Conservation (phyloP, 2,888 invertebrate species). For the Drosophila neotestacea region DNA sequence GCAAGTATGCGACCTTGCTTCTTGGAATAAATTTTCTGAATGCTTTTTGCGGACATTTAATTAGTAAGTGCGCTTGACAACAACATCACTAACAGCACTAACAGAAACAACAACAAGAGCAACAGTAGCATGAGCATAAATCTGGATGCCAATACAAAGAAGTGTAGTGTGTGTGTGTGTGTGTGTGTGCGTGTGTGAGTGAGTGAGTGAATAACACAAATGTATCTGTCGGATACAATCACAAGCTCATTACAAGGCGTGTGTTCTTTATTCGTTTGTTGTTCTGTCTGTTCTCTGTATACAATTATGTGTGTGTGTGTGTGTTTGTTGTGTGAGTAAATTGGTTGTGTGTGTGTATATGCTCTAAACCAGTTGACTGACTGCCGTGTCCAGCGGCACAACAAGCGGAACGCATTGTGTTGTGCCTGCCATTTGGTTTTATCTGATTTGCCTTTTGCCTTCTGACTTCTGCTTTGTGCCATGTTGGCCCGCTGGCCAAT, state of each 20-base stretch:
- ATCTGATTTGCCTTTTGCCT: constrained; percentile 71
- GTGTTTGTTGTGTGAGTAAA: constrained; percentile 5
- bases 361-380: constrained; percentile 45
- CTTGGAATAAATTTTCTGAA: constrained; percentile 14
- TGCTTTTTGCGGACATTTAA: constrained; percentile 46
- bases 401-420: constrained; percentile 53
- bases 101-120: constrained; percentile 19
- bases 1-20: neutral
- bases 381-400: constrained; percentile 38
- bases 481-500: constrained; percentile 44
- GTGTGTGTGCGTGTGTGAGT: constrained; percentile 5
- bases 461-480: constrained; percentile 24
- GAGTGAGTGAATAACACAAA: constrained; percentile 45
- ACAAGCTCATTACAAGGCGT: constrained; percentile 71
- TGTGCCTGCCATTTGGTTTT: constrained; percentile 57
- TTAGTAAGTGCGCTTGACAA: constrained; percentile 59
- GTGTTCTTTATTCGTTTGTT: constrained; percentile 38
- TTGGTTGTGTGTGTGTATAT: constrained; percentile 19
- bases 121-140: constrained; percentile 60
- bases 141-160: constrained; percentile 55
- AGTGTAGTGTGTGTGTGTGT: constrained; percentile 23
- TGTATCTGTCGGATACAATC: constrained; percentile 76
- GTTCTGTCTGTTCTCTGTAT: neutral
- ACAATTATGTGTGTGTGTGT: constrained; percentile 5
- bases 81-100: constrained; percentile 12